Conservation (phyloP, 53 echinoderm and acorn worm genomes). For the Mesocentrotus franciscanus region DNA sequence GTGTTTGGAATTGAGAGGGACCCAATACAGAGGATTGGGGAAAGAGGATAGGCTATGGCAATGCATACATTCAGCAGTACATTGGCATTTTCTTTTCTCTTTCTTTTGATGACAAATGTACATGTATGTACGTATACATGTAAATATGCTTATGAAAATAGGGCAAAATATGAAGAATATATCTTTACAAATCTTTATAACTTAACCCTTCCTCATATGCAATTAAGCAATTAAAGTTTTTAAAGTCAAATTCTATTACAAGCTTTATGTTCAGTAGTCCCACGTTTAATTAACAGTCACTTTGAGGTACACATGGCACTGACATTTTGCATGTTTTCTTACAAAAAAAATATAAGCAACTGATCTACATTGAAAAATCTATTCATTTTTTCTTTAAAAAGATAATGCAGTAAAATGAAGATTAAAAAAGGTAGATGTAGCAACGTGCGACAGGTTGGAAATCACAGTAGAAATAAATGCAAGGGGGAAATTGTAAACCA, state of each 20-base stretch:
- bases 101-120: neutral
- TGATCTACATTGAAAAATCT: no score
- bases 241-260: no score
- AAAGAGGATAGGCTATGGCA: neutral
- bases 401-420: neutral
- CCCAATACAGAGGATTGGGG: slow-evolving; percentile 2
- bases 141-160: neutral
- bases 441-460: neutral
- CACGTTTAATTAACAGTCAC: no score
- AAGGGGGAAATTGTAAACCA: neutral
- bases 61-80: neutral
- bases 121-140: no score
- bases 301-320: no score
- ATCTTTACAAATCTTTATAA: neutral
- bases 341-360: no score
- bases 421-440: neutral
- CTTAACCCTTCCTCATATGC: neutral
- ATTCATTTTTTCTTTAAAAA: no score
- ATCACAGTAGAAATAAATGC: neutral
- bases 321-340: no score
- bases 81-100: neutral
- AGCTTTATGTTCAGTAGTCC: no score
- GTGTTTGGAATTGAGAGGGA: slow-evolving; percentile 19
- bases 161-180: neutral
- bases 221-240: neutral